Evolutionary conservation across 2,797 vertebrate genomes (phyloP).

Genomic region (Anniella stebbinsi): DNA sequence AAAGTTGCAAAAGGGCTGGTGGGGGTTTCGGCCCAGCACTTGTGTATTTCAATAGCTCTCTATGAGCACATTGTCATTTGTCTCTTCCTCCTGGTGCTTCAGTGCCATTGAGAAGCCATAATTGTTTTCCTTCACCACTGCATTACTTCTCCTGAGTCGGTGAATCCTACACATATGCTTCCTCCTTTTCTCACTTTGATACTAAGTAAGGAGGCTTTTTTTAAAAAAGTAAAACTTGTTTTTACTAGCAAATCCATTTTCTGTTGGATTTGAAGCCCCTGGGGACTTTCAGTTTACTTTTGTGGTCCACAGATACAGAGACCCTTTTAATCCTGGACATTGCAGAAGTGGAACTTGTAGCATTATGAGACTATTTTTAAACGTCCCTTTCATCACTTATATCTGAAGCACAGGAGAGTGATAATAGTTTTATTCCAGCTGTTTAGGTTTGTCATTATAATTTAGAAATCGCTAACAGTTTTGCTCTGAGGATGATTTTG

Average conservation of each 20-base stretch:
- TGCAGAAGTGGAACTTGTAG: background rate
- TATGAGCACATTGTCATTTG: constrained; percentile 1
- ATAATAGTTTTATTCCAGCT: background rate
- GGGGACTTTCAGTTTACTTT: constrained; percentile 15
- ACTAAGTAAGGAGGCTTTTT: background rate
- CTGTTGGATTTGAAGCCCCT: constrained; percentile 14
- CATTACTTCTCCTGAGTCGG: constrained; percentile 4
- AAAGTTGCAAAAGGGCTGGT: background rate
- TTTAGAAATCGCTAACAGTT: constrained; percentile 6
- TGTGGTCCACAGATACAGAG: background rate
- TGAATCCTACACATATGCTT: background rate
- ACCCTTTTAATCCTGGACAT: background rate
- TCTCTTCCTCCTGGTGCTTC: background rate
- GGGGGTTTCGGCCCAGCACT: too few relatives aligned
- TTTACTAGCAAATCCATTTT: background rate
- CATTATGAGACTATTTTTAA: constrained; percentile 10
- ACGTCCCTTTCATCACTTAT: background rate
- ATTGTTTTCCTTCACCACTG: background rate
- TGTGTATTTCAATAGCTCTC: background rate
- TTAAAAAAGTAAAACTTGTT: constrained; percentile 4
- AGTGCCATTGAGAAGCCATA: constrained; percentile 10
- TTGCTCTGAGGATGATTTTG: background rate
- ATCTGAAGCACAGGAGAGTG: background rate
- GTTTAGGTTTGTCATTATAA: background rate
- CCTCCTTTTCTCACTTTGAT: background rate